Percentiles rank a stretch among this genome's conserved stretches.
These are phyloP conservation scores for Sepiola atlantica DNA, from an alignment of 2,888 invertebrate genomes.

Conservation along the genomic window DNA sequence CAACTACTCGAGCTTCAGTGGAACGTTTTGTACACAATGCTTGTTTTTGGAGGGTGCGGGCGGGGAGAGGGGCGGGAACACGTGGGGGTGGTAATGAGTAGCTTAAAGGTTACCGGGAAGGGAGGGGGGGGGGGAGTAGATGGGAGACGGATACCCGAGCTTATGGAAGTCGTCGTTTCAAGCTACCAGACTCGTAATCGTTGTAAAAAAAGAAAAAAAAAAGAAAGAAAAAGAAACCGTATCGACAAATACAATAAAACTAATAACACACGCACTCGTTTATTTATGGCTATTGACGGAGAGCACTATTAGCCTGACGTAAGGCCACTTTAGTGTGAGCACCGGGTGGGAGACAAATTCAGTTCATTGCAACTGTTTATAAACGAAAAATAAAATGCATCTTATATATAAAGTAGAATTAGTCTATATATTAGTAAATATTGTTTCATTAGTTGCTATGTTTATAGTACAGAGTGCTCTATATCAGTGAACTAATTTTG, in stretches of 20 bases:
- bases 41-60: too few species aligned
- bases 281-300: neutral
- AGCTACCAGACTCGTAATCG: too few species aligned
- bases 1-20: neutral
- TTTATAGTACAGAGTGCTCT: too few species aligned
- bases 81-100: too few species aligned
- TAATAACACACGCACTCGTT: neutral
- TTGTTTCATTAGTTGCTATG: too few species aligned
- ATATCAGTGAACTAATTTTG: too few species aligned
- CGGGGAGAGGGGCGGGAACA: too few species aligned
- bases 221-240: neutral
- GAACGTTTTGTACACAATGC: neutral
- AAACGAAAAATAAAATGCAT: too few species aligned
- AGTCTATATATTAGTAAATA: too few species aligned
- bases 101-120: too few species aligned
- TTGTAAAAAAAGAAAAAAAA: neutral
- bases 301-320: neutral
- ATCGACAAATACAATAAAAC: neutral
- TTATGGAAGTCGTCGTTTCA: neutral
- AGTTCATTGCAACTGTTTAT: neutral
- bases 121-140: too few species aligned
- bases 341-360: neutral
- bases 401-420: too few species aligned
- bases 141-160: neutral
- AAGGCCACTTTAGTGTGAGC: neutral